Base-by-base conservation (phyloP, 1,140 invertebrate genomes). In the Neodiprion fabricii region DNA sequence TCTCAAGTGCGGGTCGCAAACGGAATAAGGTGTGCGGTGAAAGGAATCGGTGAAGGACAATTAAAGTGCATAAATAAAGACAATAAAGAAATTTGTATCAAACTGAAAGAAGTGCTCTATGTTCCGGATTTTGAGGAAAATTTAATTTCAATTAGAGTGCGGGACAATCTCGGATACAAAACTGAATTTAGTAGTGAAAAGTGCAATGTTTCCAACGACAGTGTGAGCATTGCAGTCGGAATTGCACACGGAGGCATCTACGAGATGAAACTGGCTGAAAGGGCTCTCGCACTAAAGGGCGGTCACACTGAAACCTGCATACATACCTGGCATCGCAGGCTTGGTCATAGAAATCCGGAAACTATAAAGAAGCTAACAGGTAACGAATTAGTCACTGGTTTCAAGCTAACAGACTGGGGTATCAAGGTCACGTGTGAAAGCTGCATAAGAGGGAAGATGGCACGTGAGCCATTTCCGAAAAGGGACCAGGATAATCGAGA, bases 241-340 rank as follows among this genome's bases (percentile, higher is more conserved):
- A 70, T 67, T 66, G 48, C 67, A 47, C 28, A 47, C 10, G n/a
- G 23, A 14, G 70, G 50, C 28, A n/a, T 67, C 11, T 73, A 76
- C 48, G 49, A 53, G 21, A n/a, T 74, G 61, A 74, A 49, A 68
- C 14, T 68, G 5, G 1, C 48, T 10, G 50, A 53, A 53, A 53
- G n/a, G 50, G 50, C 50, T 53, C 50, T 53, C 10, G 10, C 10
- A 14, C 10, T 53, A 10, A 53, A 53, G 10, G 50, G 50, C 10
- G 50, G 50, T 11, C 67, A 67, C 17, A 23, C 8, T 48, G 48
- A 50, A 66, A 9, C 65, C 11, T 80, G 76, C 72, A 53, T 77
- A 7, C 79, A 82, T 23, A 70, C 72, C 12, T 83, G 77, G 82
- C 79, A 83, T 49, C 68, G 77, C 8, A 67, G 77, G 21, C 71